phyloP scores from a whole-genome alignment of 2,888 invertebrate species.

The Nephrotoma appendiculata region DNA sequence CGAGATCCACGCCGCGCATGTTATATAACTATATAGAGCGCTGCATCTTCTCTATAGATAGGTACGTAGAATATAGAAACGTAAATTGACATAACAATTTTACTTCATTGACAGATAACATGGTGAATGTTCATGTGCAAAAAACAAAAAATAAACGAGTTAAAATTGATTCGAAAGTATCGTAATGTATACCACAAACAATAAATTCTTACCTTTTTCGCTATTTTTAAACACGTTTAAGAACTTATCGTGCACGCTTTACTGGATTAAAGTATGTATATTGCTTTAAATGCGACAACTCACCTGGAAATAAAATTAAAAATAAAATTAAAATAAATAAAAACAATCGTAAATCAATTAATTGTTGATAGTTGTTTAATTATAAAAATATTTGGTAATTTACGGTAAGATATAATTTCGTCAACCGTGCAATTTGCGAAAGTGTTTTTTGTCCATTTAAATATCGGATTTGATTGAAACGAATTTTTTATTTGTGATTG shows the following conservation, averaged over 20 bases:
- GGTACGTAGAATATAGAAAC: neutral
- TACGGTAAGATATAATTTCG: neutral
- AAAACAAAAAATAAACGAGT: neutral
- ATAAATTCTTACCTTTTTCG: neutral
- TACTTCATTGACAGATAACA: neutral
- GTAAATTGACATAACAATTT: neutral
- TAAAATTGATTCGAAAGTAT: neutral
- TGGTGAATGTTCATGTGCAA: neutral
- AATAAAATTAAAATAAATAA: neutral
- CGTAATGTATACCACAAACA: neutral
- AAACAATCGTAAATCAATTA: neutral
- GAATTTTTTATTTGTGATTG: neutral
- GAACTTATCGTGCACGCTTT: neutral
- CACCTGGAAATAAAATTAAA: neutral
- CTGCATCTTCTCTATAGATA: neutral
- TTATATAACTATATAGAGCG: neutral
- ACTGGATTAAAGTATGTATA: neutral
- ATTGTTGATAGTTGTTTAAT: neutral
- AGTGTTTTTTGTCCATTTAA: neutral
- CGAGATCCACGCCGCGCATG: neutral
- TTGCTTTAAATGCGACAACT: neutral
- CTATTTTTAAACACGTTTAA: neutral
- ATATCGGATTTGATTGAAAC: neutral
- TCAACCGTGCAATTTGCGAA: neutral
- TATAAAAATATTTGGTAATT: neutral